A percentile compares a stretch with the other conserved stretches of the same genome.
These are phyloP conservation scores for Lasioglossum pauxillum DNA, from an alignment of 2,888 invertebrate genomes.

Conservation along the genomic window DNA sequence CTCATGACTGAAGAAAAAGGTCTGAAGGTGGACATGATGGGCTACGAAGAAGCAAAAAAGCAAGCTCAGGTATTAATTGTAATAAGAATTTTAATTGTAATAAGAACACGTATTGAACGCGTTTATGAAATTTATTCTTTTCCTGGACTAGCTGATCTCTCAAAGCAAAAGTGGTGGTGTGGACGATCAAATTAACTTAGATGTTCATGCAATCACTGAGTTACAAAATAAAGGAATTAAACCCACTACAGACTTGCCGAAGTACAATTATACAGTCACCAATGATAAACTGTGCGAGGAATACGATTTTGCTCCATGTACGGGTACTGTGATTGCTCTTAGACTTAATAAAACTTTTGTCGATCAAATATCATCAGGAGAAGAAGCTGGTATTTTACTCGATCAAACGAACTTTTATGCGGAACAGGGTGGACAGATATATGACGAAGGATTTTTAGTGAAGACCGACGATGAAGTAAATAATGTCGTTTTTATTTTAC, in stretches of 20 bases:
- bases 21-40: slow-evolving; percentile 93
- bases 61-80: slow-evolving; percentile 88
- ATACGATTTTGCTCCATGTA: slow-evolving; percentile 91
- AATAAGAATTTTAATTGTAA: not conserved
- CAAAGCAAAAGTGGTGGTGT: slow-evolving; percentile 93
- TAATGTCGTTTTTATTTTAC: not conserved
- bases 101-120: not conserved
- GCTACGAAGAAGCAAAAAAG: slow-evolving; percentile 96
- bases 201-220: slow-evolving; percentile 97
- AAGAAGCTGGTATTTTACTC: slow-evolving; percentile 96
- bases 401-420: slow-evolving; percentile 98
- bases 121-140: slow-evolving; percentile 21
- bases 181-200: slow-evolving; percentile 94
- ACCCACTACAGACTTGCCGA: slow-evolving; percentile 95
- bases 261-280: slow-evolving; percentile 93
- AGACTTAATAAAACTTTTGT: slow-evolving; percentile 94
- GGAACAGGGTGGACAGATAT: slow-evolving; percentile 99
- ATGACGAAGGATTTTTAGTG: slow-evolving; percentile 96
- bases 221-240: slow-evolving; percentile 91
- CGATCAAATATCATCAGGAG: slow-evolving; percentile 91
- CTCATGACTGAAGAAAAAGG: slow-evolving; percentile 99
- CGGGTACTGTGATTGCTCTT: slow-evolving; percentile 92
- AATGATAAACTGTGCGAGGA: slow-evolving; percentile 88
- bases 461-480: slow-evolving; percentile 91
- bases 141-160: slow-evolving; percentile 88